phyloP scores from a whole-genome alignment of 2,113 vertebrate genomes.

The Pluvialis apricaria region DNA sequence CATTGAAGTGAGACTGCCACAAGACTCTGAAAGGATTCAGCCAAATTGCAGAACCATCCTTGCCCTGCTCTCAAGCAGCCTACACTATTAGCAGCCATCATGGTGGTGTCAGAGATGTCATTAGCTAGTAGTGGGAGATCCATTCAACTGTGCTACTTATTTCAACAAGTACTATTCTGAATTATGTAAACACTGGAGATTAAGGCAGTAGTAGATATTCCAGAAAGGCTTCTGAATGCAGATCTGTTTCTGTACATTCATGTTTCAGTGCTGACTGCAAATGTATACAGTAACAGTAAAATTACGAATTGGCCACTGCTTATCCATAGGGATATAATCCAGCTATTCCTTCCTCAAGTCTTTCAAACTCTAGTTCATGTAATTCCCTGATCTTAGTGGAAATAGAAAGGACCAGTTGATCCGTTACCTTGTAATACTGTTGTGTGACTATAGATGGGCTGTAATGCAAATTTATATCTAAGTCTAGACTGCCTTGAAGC shows the following conservation, averaged over 20 bases:
- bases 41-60: not conserved
- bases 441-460: not conserved
- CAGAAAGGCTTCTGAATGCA: not conserved
- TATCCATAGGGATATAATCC: not conserved
- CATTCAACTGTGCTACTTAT: not conserved
- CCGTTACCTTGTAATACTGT: not conserved
- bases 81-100: not conserved
- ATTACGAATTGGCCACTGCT: not conserved
- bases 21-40: not conserved
- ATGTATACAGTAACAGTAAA: not conserved
- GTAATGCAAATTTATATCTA: not conserved
- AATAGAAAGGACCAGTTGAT: not conserved
- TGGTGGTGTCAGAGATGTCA: not conserved
- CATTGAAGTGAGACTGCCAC: not conserved
- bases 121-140: not conserved
- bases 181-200: not conserved
- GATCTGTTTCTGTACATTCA: not conserved
- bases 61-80: not conserved
- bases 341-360: not conserved
- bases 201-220: not conserved
- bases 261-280: not conserved
- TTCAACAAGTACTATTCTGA: not conserved
- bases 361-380: not conserved
- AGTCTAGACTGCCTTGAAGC: not conserved
- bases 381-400: not conserved